Base-by-base conservation (phyloP, 2,888 invertebrate species). In the Octonoba sinensis region DNA sequence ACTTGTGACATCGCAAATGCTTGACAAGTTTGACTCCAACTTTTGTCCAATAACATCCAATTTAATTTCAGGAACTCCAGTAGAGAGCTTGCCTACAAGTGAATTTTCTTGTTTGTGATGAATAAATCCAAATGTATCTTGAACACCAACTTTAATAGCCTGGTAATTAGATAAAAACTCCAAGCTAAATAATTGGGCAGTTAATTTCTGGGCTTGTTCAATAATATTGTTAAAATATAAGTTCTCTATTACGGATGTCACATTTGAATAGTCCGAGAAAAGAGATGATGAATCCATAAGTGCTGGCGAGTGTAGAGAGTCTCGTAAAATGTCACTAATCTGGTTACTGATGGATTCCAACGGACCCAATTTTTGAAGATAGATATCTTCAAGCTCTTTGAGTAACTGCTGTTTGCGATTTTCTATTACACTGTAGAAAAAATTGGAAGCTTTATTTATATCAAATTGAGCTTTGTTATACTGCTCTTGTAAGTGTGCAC, bases 121-220 rank as follows among this genome's bases (percentile, higher is more conserved):
- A 65, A 98, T 95, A 87, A 97, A 98, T 57, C 98, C 98, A 88
- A 97, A 97, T 12, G 97, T 97, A 90, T 97, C 97, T 85, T 96
- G 92, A 4, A 97, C 96, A 49, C 96, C 96, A 47, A 88, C 88
- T 90, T 97, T 97, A 86, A 98, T 97, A 6, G 97, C 97, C 89
- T 97, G 96, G 89, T 96, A 97, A 89, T 98, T 98, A 81, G 97
- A 96, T 77, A 98, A 95, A 88, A 98, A 98, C 89, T 97, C 97
- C 84, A 98, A 91, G 88, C 99, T 98, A 86, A 93, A 94, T 77
- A 94, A 93, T 56, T 93, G 91, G 93, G 91, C 88, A 96, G 95
- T 83, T 99, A 90, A 89, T 96, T 96, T 11, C 94, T 92, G 88
- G 98, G 98, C 86, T 99, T 91, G 66, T 97, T 90, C 90, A 97